Base-by-base conservation (phyloP, 2,888 invertebrate genomes). In the Cataglyphis cursor region DNA sequence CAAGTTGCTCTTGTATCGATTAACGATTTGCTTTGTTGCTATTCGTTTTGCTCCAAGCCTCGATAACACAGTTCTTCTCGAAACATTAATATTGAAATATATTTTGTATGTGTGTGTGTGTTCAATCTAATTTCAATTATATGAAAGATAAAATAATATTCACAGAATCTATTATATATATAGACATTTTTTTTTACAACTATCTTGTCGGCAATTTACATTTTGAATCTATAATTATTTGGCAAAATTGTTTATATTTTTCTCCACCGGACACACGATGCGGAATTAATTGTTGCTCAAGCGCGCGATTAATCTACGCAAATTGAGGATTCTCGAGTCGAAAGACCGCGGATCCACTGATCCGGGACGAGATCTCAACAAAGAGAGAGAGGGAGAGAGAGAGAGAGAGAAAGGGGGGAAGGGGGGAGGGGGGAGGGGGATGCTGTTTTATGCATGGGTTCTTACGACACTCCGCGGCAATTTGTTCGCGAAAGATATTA, bases 211-310 rank as follows among this genome's bases (percentile, higher is more conserved):
- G 3, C 3, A 24, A 10, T 64, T 68, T 28, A 44, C 44, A 48
- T 9, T 48, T 48, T 28, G 10, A 4, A 28, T 28, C 15, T 18
- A 10, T 28, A 21, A 28, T 44, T 24, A 24, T 0, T 24, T 5
- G 18, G 44, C 44, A 48, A 48, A 48, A 48, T 12, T 6, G n/a
- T 18, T 38, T 3, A 28, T n/a, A 21, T 15, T 51, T 54, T 64
- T 54, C 44, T 21, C 6, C n/a, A 24, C 59, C 82, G 85, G 85
- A 88, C 72, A 85, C 81, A 68, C 83, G 68, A 86, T 75, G 85
- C 75, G 85, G 75, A 84, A 89, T 87, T 88, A 89, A 85, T 87
- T 81, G 85, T 83, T 78, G 82, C 81, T 74, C 85, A 24, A 83
- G 84, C 62, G 64, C 80, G 48, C 75, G 72, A 86, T 88, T 87